phyloP scores from a whole-genome alignment of 2,113 vertebrate genomes.

The Pyxicephalus adspersus region DNA sequence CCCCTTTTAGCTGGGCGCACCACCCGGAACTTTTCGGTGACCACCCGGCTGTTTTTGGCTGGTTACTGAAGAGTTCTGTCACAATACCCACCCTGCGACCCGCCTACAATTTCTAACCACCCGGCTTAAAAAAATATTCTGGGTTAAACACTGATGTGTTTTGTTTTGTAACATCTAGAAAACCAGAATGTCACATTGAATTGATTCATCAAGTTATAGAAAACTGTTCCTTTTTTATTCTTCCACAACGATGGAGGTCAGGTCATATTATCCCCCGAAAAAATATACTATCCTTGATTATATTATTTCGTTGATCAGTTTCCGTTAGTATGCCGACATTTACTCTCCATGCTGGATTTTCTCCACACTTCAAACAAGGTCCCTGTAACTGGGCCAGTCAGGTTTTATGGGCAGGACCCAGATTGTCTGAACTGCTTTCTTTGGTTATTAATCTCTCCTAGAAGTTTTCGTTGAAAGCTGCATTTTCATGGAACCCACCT shows the following conservation, averaged over 20 bases:
- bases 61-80: no score
- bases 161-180: no score
- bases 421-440: slow-evolving; percentile 13
- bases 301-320: background rate
- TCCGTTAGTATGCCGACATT: background rate
- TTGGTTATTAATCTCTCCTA: background rate
- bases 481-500: background rate
- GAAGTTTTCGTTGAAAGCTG: background rate
- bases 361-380: slow-evolving; percentile 2
- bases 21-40: no score
- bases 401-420: slow-evolving; percentile 32
- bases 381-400: slow-evolving; percentile 35
- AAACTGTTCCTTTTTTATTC: background rate
- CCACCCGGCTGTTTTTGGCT: no score
- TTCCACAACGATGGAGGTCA: background rate
- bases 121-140: no score
- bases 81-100: no score
- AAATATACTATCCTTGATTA: background rate
- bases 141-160: no score
- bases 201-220: background rate
- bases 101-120: no score
- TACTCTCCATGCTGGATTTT: background rate
- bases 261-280: no score
- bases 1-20: no score
- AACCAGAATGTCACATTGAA: no score